Evolutionary conservation across 2,113 vertebrate species (phyloP).

Genomic region (Chaetura pelagica): DNA sequence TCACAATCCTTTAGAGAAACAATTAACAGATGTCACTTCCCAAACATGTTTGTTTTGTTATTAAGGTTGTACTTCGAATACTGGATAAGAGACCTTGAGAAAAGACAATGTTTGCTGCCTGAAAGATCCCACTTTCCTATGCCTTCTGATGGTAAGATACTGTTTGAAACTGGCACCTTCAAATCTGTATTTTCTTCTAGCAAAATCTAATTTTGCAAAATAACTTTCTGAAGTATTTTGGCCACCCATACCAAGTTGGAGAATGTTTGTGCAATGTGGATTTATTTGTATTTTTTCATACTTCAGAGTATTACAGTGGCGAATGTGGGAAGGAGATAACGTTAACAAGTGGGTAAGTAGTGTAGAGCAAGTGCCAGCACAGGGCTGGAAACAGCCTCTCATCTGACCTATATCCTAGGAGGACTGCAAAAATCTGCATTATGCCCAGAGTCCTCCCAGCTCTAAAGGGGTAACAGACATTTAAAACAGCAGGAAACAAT

Average conservation of each 20-base stretch:
- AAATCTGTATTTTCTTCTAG: not conserved
- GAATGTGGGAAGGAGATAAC: not conserved
- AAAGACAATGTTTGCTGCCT: not conserved
- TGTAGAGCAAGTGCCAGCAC: not conserved
- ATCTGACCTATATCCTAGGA: not conserved
- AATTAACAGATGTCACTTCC: conserved; percentile 3
- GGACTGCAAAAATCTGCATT: not conserved
- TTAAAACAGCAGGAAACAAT: not conserved
- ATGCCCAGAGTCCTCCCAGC: not conserved
- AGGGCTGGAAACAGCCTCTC: not conserved
- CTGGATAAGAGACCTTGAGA: not conserved
- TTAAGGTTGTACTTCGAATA: not conserved
- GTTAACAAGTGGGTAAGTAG: not conserved
- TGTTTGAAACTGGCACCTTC: not conserved
- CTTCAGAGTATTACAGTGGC: not conserved
- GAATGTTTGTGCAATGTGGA: not conserved
- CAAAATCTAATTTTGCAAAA: not conserved
- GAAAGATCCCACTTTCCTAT: not conserved
- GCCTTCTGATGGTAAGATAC: not conserved
- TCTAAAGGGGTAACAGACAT: accelerated
- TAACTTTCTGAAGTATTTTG: not conserved
- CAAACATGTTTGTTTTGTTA: not conserved
- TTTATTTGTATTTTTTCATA: not conserved
- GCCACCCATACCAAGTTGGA: not conserved
- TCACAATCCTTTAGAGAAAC: conserved; percentile 1